phyloP scores from a whole-genome alignment of 2,113 vertebrate species.

The Arizona elegans region DNA sequence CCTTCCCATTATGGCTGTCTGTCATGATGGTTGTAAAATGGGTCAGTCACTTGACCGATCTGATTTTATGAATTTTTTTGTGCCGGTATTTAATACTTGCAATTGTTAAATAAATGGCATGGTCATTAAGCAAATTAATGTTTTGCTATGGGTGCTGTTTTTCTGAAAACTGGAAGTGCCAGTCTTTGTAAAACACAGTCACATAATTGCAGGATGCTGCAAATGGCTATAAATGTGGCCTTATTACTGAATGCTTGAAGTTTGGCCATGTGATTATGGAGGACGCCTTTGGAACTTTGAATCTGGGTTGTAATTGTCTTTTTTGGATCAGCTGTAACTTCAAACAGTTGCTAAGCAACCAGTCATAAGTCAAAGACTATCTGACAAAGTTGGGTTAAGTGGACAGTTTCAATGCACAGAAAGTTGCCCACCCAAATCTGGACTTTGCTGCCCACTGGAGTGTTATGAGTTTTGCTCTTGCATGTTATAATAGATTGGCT shows the following conservation, averaged over 20 bases:
- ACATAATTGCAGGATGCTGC: too few species aligned
- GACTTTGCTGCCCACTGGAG: neutral
- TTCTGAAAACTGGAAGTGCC: too few species aligned
- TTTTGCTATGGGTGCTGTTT: too few species aligned
- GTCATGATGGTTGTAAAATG: neutral
- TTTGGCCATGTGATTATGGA: neutral
- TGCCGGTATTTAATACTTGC: too few species aligned
- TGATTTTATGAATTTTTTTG: too few species aligned
- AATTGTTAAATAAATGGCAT: too few species aligned
- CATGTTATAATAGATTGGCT: neutral
- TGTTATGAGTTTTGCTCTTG: neutral
- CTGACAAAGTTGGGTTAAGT: neutral
- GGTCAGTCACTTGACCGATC: neutral
- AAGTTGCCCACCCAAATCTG: neutral
- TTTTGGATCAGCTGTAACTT: neutral
- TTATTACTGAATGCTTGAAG: neutral
- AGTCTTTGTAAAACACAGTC: too few species aligned
- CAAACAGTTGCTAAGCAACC: neutral
- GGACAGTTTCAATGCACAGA: neutral
- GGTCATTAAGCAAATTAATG: too few species aligned
- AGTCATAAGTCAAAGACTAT: neutral
- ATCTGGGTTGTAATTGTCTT: neutral
- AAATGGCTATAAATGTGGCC: neutral
- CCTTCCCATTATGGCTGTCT: neutral
- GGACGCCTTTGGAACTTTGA: neutral